Conservation (phyloP, 2,888 invertebrate species). For the Eupithecia pulchellata region DNA sequence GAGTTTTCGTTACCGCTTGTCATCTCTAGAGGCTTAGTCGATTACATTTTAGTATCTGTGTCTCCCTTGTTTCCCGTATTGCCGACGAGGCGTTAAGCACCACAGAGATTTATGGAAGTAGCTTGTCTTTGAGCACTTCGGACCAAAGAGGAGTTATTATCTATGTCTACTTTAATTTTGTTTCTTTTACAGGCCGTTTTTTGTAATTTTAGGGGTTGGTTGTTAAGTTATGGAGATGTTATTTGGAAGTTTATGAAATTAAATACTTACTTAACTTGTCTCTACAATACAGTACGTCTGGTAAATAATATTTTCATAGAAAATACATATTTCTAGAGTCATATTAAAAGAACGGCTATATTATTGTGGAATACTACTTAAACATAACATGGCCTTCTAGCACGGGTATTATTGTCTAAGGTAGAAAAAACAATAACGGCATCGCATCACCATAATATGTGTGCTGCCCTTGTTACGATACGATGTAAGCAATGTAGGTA, state of each 20-base stretch:
- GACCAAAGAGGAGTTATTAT: constrained; percentile 70
- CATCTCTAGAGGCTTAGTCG: constrained; percentile 27
- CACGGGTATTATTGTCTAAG: too few species aligned
- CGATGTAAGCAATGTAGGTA: too few species aligned
- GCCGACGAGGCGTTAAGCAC: constrained; percentile 75
- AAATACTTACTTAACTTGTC: constrained; percentile 23
- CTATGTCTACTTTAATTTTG: constrained; percentile 68
- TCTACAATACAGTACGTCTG: neutral
- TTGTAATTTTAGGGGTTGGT: constrained; percentile 61
- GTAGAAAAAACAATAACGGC: too few species aligned
- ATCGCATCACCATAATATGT: too few species aligned
- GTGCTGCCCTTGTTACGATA: too few species aligned
- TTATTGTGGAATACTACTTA: too few species aligned
- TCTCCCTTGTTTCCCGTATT: constrained; percentile 70
- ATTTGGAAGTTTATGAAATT: constrained; percentile 56
- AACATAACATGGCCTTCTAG: too few species aligned
- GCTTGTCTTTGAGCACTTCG: constrained; percentile 70
- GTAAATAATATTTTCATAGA: neutral
- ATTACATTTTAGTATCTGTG: constrained; percentile 20
- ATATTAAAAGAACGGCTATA: too few species aligned
- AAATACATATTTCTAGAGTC: neutral
- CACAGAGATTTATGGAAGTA: constrained; percentile 74
- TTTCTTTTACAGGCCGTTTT: constrained; percentile 59
- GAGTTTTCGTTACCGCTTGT: neutral
- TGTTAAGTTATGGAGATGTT: constrained; percentile 49